These are phyloP conservation scores for Solenopsis invicta DNA, from an alignment of 1,140 invertebrate genomes.

Conservation along the genomic window DNA sequence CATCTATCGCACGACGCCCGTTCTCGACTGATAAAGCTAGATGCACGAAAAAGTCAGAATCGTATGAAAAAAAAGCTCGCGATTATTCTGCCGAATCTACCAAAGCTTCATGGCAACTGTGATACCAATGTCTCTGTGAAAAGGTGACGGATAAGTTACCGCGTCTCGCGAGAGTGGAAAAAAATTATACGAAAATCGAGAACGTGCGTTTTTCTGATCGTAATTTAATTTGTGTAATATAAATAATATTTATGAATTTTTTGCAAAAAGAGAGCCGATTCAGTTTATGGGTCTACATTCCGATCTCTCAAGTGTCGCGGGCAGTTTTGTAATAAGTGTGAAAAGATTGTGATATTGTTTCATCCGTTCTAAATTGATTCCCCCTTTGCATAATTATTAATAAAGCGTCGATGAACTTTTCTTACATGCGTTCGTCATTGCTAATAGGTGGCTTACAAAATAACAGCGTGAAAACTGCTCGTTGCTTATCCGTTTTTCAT, in stretches of 20 bases:
- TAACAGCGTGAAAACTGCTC: constrained; percentile 29
- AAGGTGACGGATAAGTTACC: neutral
- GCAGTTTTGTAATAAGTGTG: neutral
- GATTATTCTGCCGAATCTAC: neutral
- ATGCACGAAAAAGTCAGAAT: constrained; percentile 14
- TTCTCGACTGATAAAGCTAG: neutral
- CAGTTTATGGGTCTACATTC: neutral
- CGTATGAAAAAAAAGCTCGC: neutral
- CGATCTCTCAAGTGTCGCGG: neutral
- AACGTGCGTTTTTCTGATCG: neutral
- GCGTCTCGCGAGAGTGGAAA: neutral
- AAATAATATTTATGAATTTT: neutral
- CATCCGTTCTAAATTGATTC: constrained; percentile 1
- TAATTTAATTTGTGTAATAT: neutral
- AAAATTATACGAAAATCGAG: neutral
- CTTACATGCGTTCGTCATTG: neutral
- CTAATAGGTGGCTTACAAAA: constrained; percentile 8
- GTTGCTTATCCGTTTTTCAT: constrained; percentile 13
- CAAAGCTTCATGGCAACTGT: neutral
- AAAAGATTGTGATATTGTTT: neutral
- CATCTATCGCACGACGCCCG: neutral
- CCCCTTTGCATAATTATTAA: constrained; percentile 32
- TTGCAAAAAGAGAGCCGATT: neutral
- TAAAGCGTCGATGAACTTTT: neutral
- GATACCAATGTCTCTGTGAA: constrained; percentile 26